Conservation (phyloP, 1,140 invertebrate genomes). For the Sipha flava region DNA sequence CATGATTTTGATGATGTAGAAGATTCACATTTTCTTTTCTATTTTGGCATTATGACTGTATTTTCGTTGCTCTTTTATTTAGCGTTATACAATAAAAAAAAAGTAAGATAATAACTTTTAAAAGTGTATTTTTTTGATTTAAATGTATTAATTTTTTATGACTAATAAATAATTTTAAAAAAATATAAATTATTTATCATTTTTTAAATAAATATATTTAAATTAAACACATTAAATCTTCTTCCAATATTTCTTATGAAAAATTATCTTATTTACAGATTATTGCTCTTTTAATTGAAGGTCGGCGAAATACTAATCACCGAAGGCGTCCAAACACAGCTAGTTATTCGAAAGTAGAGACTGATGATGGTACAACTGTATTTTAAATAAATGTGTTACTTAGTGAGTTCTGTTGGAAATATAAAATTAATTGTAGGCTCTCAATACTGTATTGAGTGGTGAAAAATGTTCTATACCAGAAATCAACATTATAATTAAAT, state of each 20-base stretch:
- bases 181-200: neutral
- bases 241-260: neutral
- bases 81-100: constrained; percentile 33
- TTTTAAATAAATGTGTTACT: neutral
- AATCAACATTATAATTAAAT: neutral
- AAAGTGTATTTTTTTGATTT: neutral
- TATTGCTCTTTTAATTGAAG: constrained; percentile 31
- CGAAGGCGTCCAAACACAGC: constrained; percentile 8
- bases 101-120: neutral
- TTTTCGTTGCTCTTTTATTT: constrained; percentile 26
- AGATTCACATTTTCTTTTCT: constrained; percentile 14
- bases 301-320: neutral
- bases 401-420: neutral
- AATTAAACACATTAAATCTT: neutral
- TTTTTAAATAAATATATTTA: neutral
- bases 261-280: constrained; percentile 2
- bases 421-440: neutral
- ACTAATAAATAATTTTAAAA: neutral
- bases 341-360: constrained; percentile 27
- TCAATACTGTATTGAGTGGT: neutral
- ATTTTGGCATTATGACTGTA: constrained; percentile 23
- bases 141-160: neutral
- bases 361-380: constrained; percentile 4
- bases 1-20: neutral
- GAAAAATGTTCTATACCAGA: neutral